Evolutionary conservation across 1,140 invertebrate genomes (phyloP).

Genomic region (Linepithema humile): DNA sequence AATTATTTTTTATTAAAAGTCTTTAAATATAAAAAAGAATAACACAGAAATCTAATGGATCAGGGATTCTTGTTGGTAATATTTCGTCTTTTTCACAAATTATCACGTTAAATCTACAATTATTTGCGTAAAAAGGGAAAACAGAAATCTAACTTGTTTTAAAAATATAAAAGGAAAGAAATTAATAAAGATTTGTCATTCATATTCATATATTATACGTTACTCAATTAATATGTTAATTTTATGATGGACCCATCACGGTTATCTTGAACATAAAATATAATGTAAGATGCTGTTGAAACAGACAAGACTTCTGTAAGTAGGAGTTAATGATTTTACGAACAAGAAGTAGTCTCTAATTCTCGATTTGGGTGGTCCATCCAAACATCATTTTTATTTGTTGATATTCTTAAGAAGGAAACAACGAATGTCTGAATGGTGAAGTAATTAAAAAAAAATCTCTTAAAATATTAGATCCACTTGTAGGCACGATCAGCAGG

Average conservation of each 20-base stretch:
- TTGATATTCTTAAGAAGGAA: neutral
- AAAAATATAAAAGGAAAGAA: neutral
- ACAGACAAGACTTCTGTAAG: neutral
- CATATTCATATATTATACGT: slow-evolving; percentile 9
- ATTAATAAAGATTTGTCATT: neutral
- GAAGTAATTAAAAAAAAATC: neutral
- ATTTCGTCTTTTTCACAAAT: neutral
- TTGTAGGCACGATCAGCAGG: neutral
- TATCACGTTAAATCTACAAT: neutral
- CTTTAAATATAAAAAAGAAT: no score
- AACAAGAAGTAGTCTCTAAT: neutral
- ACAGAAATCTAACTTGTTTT: neutral
- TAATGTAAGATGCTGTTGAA: neutral
- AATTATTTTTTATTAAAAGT: no score
- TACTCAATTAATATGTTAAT: slow-evolving; percentile 30
- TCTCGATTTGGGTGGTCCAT: slow-evolving; percentile 29
- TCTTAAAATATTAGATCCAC: neutral
- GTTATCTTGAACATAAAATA: slow-evolving; percentile 11
- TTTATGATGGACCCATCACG: neutral
- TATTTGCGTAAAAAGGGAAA: no score
- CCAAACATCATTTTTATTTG: neutral
- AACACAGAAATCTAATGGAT: neutral
- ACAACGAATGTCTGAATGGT: neutral
- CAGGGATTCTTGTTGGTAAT: neutral
- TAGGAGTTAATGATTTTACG: slow-evolving; percentile 1